Evolutionary conservation across 2,113 vertebrate genomes (phyloP).

Genomic region (Carollia perspicillata): DNA sequence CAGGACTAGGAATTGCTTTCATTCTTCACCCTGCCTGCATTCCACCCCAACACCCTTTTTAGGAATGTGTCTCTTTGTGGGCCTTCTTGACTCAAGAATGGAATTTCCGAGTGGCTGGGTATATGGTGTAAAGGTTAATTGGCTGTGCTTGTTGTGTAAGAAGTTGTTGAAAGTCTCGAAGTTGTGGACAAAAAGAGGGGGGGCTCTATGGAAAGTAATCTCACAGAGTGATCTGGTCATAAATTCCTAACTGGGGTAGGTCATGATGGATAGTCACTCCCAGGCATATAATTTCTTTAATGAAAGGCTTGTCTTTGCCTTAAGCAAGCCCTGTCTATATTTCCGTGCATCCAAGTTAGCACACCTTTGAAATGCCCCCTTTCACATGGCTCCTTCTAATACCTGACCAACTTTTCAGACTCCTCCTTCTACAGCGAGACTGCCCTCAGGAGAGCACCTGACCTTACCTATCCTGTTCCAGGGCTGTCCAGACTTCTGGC

Average conservation of each 20-base stretch:
- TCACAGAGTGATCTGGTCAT: background rate
- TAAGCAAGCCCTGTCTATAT: background rate
- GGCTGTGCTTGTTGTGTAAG: background rate
- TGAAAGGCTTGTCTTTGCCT: background rate
- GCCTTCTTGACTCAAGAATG: background rate
- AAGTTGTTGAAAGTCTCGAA: background rate
- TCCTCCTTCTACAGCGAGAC: background rate
- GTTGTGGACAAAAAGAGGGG: background rate
- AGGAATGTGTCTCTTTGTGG: background rate
- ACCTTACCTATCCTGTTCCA: background rate
- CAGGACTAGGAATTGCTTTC: background rate
- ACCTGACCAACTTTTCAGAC: background rate
- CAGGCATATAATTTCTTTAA: too few relatives aligned
- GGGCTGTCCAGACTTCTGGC: too few relatives aligned
- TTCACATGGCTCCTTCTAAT: background rate
- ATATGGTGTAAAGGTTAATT: background rate
- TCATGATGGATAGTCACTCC: background rate
- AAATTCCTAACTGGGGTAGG: background rate
- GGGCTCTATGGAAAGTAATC: background rate
- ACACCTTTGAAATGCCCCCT: background rate
- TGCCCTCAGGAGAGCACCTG: background rate
- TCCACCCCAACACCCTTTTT: background rate
- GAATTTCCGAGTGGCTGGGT: slow-evolving; percentile 9
- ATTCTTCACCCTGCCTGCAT: background rate
- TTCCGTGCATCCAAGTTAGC: background rate